Evolutionary conservation across 2,888 invertebrate species (phyloP).

Genomic region (Drosophila sordidapex): DNA sequence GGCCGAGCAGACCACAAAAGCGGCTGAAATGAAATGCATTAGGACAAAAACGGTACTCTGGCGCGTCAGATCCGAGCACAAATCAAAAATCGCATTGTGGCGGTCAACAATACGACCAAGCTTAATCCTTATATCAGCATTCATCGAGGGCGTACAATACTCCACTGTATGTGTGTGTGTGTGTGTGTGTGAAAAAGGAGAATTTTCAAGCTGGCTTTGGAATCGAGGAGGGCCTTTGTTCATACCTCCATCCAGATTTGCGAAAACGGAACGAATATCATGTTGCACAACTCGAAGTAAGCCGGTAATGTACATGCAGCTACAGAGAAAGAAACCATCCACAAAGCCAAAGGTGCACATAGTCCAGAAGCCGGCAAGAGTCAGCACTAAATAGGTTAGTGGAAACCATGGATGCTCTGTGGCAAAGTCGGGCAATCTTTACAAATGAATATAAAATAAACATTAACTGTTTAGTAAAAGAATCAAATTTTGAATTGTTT

Average conservation of each 20-base stretch:
- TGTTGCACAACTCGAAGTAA: slow-evolving; percentile 79
- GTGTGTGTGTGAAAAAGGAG: not conserved
- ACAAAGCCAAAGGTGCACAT: slow-evolving; percentile 80
- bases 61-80: slow-evolving; percentile 78
- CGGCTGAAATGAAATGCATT: slow-evolving; percentile 83
- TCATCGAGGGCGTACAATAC: slow-evolving; percentile 59
- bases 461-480: not conserved
- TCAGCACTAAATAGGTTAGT: slow-evolving; percentile 72
- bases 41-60: slow-evolving; percentile 82
- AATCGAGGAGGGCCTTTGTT: not conserved
- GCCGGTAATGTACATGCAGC: slow-evolving; percentile 80
- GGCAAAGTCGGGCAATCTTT: slow-evolving; percentile 66
- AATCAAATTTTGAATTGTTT: not conserved
- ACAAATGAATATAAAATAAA: not conserved
- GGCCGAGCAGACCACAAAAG: slow-evolving; percentile 82
- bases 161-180: slow-evolving; percentile 44
- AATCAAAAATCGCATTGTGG: slow-evolving; percentile 83
- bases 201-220: not conserved
- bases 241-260: slow-evolving; percentile 65
- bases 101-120: slow-evolving; percentile 72
- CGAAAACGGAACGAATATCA: slow-evolving; percentile 76
- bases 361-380: slow-evolving; percentile 78
- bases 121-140: slow-evolving; percentile 61
- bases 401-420: slow-evolving; percentile 71
- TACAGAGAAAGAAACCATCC: slow-evolving; percentile 82